Evolutionary conservation across 2,113 vertebrate species (phyloP), one percentile per base, ranked within the genome.

Genomic region (Percopsis transmontana): DNA sequence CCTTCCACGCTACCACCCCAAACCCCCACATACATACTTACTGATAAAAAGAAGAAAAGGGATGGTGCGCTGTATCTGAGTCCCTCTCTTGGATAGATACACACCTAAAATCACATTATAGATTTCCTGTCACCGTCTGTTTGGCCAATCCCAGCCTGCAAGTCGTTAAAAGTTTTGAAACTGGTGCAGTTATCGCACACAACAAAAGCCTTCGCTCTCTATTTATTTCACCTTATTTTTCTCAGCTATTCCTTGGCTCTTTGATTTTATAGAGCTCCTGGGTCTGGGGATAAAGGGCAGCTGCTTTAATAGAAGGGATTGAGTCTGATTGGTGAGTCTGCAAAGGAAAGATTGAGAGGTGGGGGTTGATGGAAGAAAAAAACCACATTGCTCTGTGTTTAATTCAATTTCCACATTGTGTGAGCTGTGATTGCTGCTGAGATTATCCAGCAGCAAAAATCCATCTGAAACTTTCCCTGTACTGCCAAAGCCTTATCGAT

Each of bases 281-380:
- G 45, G 27, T 47, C 48, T 15, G 4, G 39, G 39, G 45, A 63
- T 64, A 66, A 57, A 56, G 58, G 8, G 39, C 27, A 65, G 18
- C 12, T 65, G 63, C 77, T 59, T 74, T 68, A 81, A 68, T 79
- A 45, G 57, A 70, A 58, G 76, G 83, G 71, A 89, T 82, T 85
- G 82, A 71, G 56, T 33, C 50, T 80, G 79, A 85, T 76, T 79
- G 82, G 86, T 81, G 80, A 79, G 58, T 20, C 62, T 63, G 27
- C 27, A 33, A 44, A 44, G 14, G 61, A n/a, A 41, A 67, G 27
- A 62, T 27, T 44, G 40, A 21, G 21, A 52, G 20, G n/a, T 52
- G 50, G 20, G 14, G n/a, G 1, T 44, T 5, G 38, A 20, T 33
- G 59, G 56, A 58, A 41, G 39, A 19, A 41, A 19, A 12, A 41